Base-by-base conservation (phyloP, 2,888 invertebrate genomes). In the Drosophila anomelani region DNA sequence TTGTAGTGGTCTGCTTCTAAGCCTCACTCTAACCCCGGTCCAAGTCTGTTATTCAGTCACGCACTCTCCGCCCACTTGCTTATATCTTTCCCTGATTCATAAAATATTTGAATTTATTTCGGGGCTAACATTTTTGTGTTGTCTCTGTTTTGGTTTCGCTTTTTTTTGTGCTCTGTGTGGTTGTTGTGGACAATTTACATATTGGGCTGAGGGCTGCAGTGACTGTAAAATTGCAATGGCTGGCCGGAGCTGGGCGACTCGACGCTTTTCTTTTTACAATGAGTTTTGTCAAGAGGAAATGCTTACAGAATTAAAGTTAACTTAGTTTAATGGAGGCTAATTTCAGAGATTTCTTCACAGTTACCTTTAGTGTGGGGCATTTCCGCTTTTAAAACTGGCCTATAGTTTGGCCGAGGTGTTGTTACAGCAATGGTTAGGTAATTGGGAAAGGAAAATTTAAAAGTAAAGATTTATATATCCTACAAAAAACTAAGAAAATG, bases 91-190 rank as follows among this genome's bases (percentile, higher is more conserved):
- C 43, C 76, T 88, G 85, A 88, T 85, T 88, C 88, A 85, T 88
- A 85, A 81, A 88, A 83, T 78, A 54, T 78, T 60, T 73, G 75
- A 84, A 76, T 84, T 84, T 83, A 75, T 75, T 84, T 84, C 62
- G 57, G 62, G 63, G 53, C 59, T 62, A 34, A 49, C 44, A 44
- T 53, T 67, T 60, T 47, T 79, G 26, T 67, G 67, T 68, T 47
- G 67, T 29, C 36, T 67, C 46, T 64, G 66, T 68, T 67, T 77
- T 68, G 57, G 71, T 71, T 64, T 67, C 54, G 61, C 57, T 69
- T 69, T 56, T 55, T 54, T n/a, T 8, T 41, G 9, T 47, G 7
- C 26, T 26, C 9, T 9, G 4, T n/a, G n/a, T n/a, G 47, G 10
- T 38, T 58, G 39, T 38, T 32, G 36, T 23, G 17, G 36, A 56